Conservation (phyloP, 2,113 vertebrate species). For the Petroica traversi region DNA sequence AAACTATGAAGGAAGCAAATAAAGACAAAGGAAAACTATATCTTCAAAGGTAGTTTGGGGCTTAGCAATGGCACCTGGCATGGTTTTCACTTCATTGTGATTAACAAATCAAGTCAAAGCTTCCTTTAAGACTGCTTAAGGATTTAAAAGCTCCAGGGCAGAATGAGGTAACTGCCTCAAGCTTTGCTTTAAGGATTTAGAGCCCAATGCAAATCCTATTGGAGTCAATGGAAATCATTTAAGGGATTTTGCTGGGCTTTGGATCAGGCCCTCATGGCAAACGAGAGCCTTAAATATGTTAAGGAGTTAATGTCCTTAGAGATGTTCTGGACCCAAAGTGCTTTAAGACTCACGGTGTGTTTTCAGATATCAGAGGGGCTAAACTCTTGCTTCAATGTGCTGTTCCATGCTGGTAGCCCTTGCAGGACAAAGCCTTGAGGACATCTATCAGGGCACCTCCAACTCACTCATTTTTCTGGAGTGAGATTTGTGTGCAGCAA, state of each 20-base stretch:
- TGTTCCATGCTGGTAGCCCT: neutral
- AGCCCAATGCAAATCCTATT: neutral
- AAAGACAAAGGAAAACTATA: neutral
- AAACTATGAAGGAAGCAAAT: neutral
- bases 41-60: neutral
- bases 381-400: neutral
- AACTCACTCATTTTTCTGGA: neutral
- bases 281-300: neutral
- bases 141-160: constrained; percentile 5
- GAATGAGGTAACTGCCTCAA: neutral
- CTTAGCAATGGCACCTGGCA: neutral
- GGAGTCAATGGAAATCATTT: constrained; percentile 2
- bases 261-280: neutral
- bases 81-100: neutral
- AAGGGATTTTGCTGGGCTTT: neutral
- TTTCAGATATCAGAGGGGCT: neutral
- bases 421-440: neutral
- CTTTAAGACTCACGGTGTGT: neutral
- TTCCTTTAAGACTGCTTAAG: constrained; percentile 27
- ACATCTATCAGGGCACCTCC: neutral
- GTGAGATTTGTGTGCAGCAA: neutral
- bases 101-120: neutral
- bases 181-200: constrained; percentile 19
- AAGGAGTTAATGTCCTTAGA: constrained; percentile 1
- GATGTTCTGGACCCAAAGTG: neutral